Evolutionary conservation across 2,888 invertebrate genomes (phyloP).

Genomic region (Biston betularia): DNA sequence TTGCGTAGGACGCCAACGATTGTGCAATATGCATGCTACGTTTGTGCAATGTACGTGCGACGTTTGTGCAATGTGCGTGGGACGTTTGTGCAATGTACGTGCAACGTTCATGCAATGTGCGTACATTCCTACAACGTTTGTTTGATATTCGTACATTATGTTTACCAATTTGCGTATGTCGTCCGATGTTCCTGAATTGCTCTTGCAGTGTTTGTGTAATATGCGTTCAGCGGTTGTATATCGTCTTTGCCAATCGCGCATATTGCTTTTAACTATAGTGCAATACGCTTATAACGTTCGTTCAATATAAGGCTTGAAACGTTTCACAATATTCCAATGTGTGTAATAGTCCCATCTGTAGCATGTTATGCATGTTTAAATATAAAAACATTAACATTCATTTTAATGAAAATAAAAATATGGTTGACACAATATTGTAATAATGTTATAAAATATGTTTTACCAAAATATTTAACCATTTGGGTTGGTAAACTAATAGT

Average conservation of each 20-base stretch:
- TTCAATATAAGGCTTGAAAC: not conserved
- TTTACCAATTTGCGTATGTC: too few relatives aligned
- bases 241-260: constrained; percentile 6
- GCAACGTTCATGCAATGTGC: constrained; percentile 12
- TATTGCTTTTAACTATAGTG: not conserved
- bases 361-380: constrained; percentile 68
- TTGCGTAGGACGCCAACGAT: not conserved
- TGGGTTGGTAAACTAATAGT: constrained; percentile 56
- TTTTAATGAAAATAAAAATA: constrained; percentile 4
- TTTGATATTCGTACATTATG: not conserved
- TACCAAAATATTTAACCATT: constrained; percentile 38
- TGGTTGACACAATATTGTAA: constrained; percentile 19
- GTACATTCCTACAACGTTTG: not conserved
- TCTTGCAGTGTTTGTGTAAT: not conserved
- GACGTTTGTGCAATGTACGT: not conserved
- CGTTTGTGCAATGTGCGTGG: not conserved
- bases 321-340: constrained; percentile 27
- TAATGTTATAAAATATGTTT: constrained; percentile 3
- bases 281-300: not conserved
- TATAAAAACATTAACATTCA: constrained; percentile 48
- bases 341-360: constrained; percentile 47
- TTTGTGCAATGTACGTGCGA: not conserved
- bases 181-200: not conserved
- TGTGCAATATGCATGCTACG: not conserved
- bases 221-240: constrained; percentile 6